Percentiles rank a stretch among this genome's conserved stretches.
These are phyloP conservation scores for Thysanoteuthis rhombus DNA, from an alignment of 2,888 invertebrate species.

Conservation along the genomic window DNA sequence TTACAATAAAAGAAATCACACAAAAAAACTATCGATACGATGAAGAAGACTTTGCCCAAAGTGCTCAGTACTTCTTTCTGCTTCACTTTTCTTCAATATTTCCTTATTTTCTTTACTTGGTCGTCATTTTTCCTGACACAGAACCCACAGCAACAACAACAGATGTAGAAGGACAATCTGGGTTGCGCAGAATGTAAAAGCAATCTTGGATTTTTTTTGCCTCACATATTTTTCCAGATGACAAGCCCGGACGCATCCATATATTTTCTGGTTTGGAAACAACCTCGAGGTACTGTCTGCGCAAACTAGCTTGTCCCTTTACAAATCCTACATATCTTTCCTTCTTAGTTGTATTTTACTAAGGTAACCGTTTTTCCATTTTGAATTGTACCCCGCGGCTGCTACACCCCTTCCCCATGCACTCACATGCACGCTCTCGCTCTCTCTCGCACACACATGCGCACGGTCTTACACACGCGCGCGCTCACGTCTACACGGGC, in stretches of 20 bases:
- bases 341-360: background rate
- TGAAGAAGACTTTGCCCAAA: background rate
- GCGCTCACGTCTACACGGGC: background rate
- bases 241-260: background rate
- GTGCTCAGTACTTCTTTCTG: background rate
- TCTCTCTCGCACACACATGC: background rate
- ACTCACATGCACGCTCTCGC: background rate
- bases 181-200: no score
- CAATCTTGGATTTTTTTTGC: background rate
- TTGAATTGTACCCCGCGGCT: background rate
- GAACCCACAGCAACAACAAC: background rate
- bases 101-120: background rate
- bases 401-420: background rate
- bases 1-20: background rate
- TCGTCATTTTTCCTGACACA: background rate
- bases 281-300: background rate
- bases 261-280: background rate
- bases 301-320: background rate
- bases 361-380: background rate
- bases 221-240: background rate
- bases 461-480: background rate
- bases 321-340: no score
- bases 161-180: background rate
- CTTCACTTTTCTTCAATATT: background rate
- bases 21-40: background rate